Evolutionary conservation across 2,888 invertebrate genomes (phyloP).

Genomic region (Pycnomerus fuliginosus): DNA sequence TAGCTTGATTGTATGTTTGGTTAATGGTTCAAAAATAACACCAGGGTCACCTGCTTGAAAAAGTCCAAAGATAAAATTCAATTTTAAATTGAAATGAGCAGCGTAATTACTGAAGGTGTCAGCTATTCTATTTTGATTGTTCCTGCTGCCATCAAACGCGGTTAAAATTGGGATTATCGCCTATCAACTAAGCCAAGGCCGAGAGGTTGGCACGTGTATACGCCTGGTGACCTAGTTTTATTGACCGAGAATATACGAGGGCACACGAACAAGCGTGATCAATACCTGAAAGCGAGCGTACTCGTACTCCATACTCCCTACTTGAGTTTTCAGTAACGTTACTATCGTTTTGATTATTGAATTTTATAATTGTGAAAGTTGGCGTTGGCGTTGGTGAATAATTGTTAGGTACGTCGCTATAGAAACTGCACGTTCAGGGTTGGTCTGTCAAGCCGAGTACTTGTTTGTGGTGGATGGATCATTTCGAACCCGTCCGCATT

Average conservation of each 20-base stretch:
- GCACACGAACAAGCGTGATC: slow-evolving; percentile 38
- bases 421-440: too few relatives aligned
- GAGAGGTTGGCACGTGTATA: slow-evolving; percentile 44
- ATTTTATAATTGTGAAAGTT: slow-evolving; percentile 11
- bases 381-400: too few relatives aligned
- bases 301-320: slow-evolving; percentile 28
- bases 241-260: slow-evolving; percentile 33
- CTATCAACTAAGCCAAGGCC: slow-evolving; percentile 44
- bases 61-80: too few relatives aligned
- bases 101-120: too few relatives aligned
- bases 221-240: slow-evolving; percentile 44
- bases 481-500: slow-evolving; percentile 29
- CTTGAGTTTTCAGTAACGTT: slow-evolving; percentile 4
- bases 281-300: slow-evolving; percentile 43
- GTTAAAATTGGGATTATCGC: slow-evolving; percentile 19
- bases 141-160: slow-evolving; percentile 12
- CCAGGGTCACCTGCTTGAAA: too few relatives aligned
- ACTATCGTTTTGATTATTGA: slow-evolving; percentile 8
- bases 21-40: too few relatives aligned
- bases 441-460: too few relatives aligned
- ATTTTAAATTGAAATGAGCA: too few relatives aligned
- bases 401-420: too few relatives aligned
- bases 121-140: slow-evolving; percentile 13
- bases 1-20: too few relatives aligned
- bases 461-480: neutral